Evolutionary conservation across 2,888 invertebrate species (phyloP), one percentile per base, ranked within the genome.

Genomic region (Tiliacea aurago): DNA sequence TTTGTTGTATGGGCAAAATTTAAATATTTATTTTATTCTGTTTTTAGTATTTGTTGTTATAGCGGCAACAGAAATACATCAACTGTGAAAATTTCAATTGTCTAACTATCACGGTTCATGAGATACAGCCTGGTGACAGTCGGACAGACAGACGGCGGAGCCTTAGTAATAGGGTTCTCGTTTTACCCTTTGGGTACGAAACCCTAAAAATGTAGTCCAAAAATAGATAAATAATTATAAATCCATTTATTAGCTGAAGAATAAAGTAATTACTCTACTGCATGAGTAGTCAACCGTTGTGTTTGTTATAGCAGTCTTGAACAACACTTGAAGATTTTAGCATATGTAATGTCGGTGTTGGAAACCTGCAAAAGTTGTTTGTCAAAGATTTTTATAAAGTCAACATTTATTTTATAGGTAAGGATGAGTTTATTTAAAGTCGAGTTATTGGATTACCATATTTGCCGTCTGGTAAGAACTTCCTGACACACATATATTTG

Each of bases 341-440:
- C 56, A 47, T 41, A 75, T 45, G 23, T 53, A 70, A 59, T 23
- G 28, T 59, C 4, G 18, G 13, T 69, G 69, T 51, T 53, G 28
- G 37, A 49, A 70, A 43, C 20, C 61, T 47, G 20, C 15, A 45
- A 37, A 41, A 56, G 15, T 49, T 77, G 45, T 67, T 67, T 58
- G 13, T 37, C 51, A 43, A 45, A 43, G 45, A 47, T 28, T 68
- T 65, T 15, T 65, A 41, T 74, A 13, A 64, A 58, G 28, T 75
- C 28, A 61, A 47, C 9, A 20, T 78, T 70, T 61, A 78, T 70
- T n/a, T 53, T 78, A 43, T 53, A 70, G 13, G 53, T 18, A 23
- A 55, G 33, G 23, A 70, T 61, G 41, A 61, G 70, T 61, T 75
- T 61, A 47, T 76, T 78, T 78, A 43, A 61, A 70, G 33, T 78